Evolutionary conservation across 1,140 invertebrate species (phyloP), one percentile per base, ranked within the genome.

Genomic region (Macrosteles quadrilineatus): DNA sequence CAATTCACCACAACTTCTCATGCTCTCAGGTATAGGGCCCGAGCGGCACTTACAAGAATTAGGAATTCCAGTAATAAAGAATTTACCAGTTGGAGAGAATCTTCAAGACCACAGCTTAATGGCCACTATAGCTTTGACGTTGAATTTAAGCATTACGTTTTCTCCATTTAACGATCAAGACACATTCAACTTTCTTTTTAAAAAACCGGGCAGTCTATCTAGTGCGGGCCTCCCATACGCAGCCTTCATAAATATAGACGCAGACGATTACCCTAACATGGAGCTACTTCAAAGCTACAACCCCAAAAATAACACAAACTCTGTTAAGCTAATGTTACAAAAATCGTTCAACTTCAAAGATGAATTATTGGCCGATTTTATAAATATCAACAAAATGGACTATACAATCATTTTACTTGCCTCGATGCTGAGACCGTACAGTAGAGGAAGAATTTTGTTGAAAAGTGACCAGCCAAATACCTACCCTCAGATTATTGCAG

Each of bases 1-100:
- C 2, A 92, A 92, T 65, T 88, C 86, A 19, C 90, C 93, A 0
- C 91, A 94, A 73, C 77, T 97, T 30, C 78, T 97, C 59, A 94
- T 96, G 93, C 76, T 96, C 0, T 95, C 93, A 0, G 95, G 95
- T 0, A 84, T 96, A 50, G 95, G 94, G 0, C 94, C 93, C 0
- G 83, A 82, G 36, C 82, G 89, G 6, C 92, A 96, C 72, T 81
- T 97, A 6, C 78, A 82, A 50, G 80, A 89, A 32, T 78, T 91
- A n/a, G 87, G 88, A 4, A 91, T 95, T 43, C 84, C 84, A 3
- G 86, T 92, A 0, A 71, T 93, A 0, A 87, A 87, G 75, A 87
- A 95, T 80, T 81, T 77, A 25, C 70, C 85, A 0, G 85, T 87
- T 2, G 91, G 91, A 0, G 86, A 91, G 73, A 93, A 93, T 78